Conservation (phyloP, 2,888 invertebrate genomes). For the Drosophila phalerata region DNA sequence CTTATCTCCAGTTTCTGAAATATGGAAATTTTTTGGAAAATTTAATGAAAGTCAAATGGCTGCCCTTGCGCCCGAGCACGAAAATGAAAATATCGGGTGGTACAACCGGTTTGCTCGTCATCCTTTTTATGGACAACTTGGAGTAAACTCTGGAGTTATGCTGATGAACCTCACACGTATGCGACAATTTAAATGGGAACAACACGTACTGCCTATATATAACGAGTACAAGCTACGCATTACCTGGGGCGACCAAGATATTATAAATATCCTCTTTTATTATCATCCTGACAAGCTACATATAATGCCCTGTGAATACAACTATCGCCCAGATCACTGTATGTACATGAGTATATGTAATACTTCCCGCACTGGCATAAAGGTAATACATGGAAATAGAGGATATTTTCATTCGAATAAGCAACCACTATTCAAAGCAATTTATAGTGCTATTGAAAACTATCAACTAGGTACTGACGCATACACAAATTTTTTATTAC, state of each 20-base stretch:
- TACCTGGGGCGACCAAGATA: conserved; percentile 99
- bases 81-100: conserved; percentile 97
- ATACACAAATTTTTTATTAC: conserved; percentile 71
- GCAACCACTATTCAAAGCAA: conserved; percentile 92
- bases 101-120: conserved; percentile 98
- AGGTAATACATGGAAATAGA: conserved; percentile 95
- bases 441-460: conserved; percentile 87
- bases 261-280: conserved; percentile 94
- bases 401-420: conserved; percentile 94
- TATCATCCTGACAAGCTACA: conserved; percentile 92
- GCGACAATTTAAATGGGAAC: conserved; percentile 94
- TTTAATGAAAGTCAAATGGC: conserved; percentile 96
- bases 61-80: conserved; percentile 95
- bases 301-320: conserved; percentile 93
- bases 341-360: conserved; percentile 96
- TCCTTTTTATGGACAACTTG: conserved; percentile 93
- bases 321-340: conserved; percentile 98
- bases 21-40: conserved; percentile 93
- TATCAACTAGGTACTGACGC: conserved; percentile 88
- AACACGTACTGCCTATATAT: conserved; percentile 93
- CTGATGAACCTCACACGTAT: conserved; percentile 98
- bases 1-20: conserved; percentile 91
- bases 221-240: conserved; percentile 93
- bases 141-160: conserved; percentile 98
- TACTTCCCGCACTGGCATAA: conserved; percentile 88